Conservation (phyloP, 2,113 vertebrate genomes). For the Anoura caudifer region DNA sequence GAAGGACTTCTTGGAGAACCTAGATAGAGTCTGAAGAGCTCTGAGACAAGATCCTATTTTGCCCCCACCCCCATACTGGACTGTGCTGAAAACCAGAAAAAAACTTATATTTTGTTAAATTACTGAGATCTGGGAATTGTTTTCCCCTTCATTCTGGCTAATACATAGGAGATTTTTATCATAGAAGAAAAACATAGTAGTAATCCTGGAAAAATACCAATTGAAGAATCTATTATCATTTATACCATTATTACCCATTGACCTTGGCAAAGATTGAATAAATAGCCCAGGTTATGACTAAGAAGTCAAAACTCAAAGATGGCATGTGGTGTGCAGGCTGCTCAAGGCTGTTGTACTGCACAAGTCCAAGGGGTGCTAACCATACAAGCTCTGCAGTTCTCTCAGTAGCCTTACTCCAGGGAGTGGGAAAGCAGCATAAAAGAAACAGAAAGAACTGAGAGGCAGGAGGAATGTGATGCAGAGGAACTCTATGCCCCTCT, state of each 20-base stretch:
- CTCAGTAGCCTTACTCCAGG: neutral
- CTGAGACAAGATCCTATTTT: neutral
- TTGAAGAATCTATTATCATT: neutral
- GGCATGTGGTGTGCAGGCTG: neutral
- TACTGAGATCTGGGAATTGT: neutral
- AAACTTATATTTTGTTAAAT: neutral
- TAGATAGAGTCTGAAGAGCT: neutral
- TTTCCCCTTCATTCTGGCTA: neutral
- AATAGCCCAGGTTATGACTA: neutral
- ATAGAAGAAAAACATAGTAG: neutral
- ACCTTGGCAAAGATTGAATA: neutral
- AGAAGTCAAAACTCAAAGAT: neutral
- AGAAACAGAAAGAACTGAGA: neutral
- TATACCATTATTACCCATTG: neutral
- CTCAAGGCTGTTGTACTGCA: neutral
- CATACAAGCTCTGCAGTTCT: neutral
- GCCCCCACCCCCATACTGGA: neutral
- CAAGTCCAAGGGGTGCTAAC: neutral
- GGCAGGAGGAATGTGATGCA: neutral
- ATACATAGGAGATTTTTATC: neutral
- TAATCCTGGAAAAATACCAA: neutral
- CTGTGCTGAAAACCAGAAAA: neutral
- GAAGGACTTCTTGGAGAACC: neutral
- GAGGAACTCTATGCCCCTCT: neutral
- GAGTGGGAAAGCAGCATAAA: neutral